Conservation (phyloP, 2,113 vertebrate genomes). For the Anthoscopus minutus region DNA sequence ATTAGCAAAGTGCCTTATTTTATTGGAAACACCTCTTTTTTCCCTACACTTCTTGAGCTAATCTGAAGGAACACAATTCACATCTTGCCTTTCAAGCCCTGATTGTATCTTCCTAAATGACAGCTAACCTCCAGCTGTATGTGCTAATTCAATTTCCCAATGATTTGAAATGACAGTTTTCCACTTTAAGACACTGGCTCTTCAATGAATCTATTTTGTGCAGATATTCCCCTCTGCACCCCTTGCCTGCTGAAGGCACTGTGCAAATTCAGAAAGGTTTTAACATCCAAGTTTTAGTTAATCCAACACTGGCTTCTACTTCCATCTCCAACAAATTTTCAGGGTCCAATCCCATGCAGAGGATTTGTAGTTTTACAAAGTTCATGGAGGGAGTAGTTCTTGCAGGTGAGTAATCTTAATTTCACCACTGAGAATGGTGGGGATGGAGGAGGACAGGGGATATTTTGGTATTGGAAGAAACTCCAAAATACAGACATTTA, state of each 20-base stretch:
- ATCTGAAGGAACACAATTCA: not conserved
- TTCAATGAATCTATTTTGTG: not conserved
- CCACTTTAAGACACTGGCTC: not conserved
- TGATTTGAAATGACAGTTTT: not conserved
- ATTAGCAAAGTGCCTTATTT: not conserved
- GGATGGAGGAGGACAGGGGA: conserved; percentile 1
- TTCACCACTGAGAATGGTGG: not conserved
- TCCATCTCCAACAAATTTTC: not conserved
- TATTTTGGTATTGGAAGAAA: conserved; percentile 10
- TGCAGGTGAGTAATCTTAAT: not conserved
- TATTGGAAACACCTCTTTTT: not conserved
- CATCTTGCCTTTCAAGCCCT: not conserved
- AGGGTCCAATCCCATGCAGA: not conserved
- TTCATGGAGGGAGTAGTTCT: not conserved
- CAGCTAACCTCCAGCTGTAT: not conserved
- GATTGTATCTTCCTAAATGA: not conserved
- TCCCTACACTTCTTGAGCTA: not conserved
- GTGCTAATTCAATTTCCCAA: not conserved
- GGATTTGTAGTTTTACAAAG: not conserved
- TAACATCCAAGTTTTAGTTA: not conserved
- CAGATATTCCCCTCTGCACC: not conserved
- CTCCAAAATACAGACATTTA: not conserved
- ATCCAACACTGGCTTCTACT: not conserved
- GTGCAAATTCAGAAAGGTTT: not conserved
- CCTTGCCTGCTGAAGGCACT: not conserved